Evolutionary conservation across 2,113 vertebrate species (phyloP).

Genomic region (Ophthalmolycus amberensis): DNA sequence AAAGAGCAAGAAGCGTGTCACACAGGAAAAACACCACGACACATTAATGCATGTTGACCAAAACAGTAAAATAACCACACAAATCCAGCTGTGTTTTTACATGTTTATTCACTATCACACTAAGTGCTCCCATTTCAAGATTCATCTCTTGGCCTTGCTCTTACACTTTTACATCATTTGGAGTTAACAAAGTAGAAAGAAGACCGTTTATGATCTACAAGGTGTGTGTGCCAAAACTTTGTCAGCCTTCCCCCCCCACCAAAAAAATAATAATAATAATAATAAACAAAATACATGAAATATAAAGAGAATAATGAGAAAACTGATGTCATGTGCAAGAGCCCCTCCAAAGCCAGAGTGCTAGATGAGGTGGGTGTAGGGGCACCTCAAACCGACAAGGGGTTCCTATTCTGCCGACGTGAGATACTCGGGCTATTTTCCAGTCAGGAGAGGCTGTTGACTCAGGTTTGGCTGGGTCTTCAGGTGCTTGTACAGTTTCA

Average conservation of each 20-base stretch:
- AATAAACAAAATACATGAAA: conserved; percentile 69
- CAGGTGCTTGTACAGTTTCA: conserved; percentile 14
- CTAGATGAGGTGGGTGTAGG: conserved; percentile 41
- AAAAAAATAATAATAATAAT: conserved; percentile 58
- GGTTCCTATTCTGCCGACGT: conserved; percentile 12
- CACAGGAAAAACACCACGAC: conserved; percentile 23
- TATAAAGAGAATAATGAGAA: conserved; percentile 54
- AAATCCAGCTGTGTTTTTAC: conserved; percentile 68
- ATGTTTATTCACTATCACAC: conserved; percentile 87
- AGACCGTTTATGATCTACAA: conserved; percentile 81
- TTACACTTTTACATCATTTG: conserved; percentile 77
- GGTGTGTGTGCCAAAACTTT: conserved; percentile 68
- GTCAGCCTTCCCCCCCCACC: neutral
- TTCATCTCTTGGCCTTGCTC: conserved; percentile 77
- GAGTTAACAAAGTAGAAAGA: conserved; percentile 84
- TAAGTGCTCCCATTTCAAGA: conserved; percentile 87
- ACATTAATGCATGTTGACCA: too few relatives aligned
- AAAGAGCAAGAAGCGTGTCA: conserved; percentile 19
- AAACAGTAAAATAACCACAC: conserved; percentile 37
- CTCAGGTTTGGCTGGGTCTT: conserved; percentile 16
- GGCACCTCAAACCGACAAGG: conserved; percentile 21
- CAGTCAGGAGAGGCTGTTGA: conserved; percentile 41
- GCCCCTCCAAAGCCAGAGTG: conserved; percentile 58
- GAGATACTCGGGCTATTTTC: conserved; percentile 31
- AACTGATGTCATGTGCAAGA: conserved; percentile 79